phyloP scores from a whole-genome alignment of 1,140 invertebrate species.

The Drosophila virilis region DNA sequence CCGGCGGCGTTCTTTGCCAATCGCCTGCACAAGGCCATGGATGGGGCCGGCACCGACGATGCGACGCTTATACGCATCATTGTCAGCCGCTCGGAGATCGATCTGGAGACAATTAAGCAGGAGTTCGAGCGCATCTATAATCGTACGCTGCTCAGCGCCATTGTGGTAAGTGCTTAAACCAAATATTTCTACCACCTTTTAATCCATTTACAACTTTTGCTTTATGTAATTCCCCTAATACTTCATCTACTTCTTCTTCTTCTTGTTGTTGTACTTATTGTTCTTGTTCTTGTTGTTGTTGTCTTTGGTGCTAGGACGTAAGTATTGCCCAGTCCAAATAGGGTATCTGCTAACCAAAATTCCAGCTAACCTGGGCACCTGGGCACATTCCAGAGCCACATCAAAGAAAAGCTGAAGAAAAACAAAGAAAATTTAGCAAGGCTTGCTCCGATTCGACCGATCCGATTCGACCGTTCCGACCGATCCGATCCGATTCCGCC shows the following conservation, averaged over 20 bases:
- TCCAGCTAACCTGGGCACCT: too few species aligned
- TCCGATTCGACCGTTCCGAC: too few species aligned
- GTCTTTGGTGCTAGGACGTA: constrained; percentile 44
- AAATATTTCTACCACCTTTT: background rate
- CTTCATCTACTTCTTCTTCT: background rate
- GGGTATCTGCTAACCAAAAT: too few species aligned
- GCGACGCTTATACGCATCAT: constrained; percentile 89
- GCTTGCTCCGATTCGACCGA: too few species aligned
- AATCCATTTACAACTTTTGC: constrained; percentile 33
- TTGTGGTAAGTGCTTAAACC: constrained; percentile 86
- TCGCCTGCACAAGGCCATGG: constrained; percentile 89
- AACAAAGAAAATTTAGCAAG: too few species aligned
- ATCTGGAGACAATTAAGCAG: constrained; percentile 89
- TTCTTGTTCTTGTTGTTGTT: constrained; percentile 20
- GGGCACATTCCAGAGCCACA: too few species aligned
- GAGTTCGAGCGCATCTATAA: constrained; percentile 89
- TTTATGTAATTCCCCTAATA: constrained; percentile 16
- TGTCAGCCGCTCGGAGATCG: constrained; percentile 90
- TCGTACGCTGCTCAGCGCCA: constrained; percentile 88
- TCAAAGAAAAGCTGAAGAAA: too few species aligned
- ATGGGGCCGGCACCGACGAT: constrained; percentile 90
- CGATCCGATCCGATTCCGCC: too few species aligned
- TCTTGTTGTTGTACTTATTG: constrained; percentile 16
- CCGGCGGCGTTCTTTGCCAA: constrained; percentile 90
- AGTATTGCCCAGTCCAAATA: constrained; percentile 23